Evolutionary conservation across 64 coral and sea anemone genomes (phyloP), one percentile per base, ranked within the genome.

Genomic region (Porites lutea): DNA sequence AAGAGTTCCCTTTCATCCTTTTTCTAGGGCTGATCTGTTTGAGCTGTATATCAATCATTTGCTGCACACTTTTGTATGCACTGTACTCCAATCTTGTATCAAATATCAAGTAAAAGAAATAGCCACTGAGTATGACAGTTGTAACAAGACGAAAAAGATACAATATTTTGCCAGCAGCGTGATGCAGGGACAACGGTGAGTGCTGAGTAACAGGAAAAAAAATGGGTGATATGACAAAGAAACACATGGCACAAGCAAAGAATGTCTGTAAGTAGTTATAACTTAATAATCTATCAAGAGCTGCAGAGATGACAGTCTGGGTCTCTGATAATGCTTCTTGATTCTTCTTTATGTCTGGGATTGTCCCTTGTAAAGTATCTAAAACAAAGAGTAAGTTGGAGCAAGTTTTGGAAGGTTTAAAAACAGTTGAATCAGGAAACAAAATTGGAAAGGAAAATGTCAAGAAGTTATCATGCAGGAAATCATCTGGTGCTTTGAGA

Each of bases 71-170:
- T 63, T 80, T 95, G 67, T 95, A 95, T 43, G 82, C 93, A 81
- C 89, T 90, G 65, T 83, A 91, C 18, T 95, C 93, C 72, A 91
- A 88, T 45, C 93, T 27, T 2, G 73, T 51, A 89, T 95, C 91
- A 13, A 95, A 50, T 48, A 95, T 79, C 21, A 91, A 54, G 66
- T 80, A 91, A 58, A 86, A 91, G 48, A 91, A 50, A 60, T 86
- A 87, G 12, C 81, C 93, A 63, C 89, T 58, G 23, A 91, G 72
- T 59, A 95, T 9, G 13, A 91, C 14, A 27, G 80, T 87, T 48
- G 72, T 69, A 51, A 87, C 51, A 44, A 95, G 87, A 50, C 93
- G 74, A 71, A 78, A 22, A 43, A 95, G 62, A 65, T 95, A 91
- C 52, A 95, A 22, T 13, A 90, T 16, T 73, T 91, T 91, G 65